A percentile compares a stretch with the other conserved stretches of the same genome.
phyloP scores from a whole-genome alignment of 1,140 invertebrate species.

The Pseudomyrmex flavicornis region DNA sequence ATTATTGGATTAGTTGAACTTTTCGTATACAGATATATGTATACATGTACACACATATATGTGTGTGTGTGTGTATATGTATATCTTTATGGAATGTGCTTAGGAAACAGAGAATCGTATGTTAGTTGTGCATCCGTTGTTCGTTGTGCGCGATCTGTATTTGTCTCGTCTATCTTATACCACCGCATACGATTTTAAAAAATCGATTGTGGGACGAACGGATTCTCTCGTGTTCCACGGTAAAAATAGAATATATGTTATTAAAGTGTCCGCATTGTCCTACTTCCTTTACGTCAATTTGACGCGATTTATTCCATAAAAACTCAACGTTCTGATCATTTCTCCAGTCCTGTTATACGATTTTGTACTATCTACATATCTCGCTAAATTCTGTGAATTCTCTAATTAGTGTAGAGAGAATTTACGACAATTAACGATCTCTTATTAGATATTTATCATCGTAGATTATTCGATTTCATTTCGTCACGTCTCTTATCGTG shows the following conservation, averaged over 20 bases:
- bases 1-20: conserved; percentile 72
- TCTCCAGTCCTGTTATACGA: background rate
- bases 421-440: conserved; percentile 29
- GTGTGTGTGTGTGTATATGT: conserved; percentile 44
- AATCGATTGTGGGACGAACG: background rate
- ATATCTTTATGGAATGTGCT: conserved; percentile 78
- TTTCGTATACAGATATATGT: conserved; percentile 68
- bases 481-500: background rate
- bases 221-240: background rate
- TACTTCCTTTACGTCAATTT: conserved; percentile 29
- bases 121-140: conserved; percentile 81
- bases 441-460: conserved; percentile 12
- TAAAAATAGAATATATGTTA: conserved; percentile 14
- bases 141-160: conserved; percentile 72
- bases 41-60: conserved; percentile 58
- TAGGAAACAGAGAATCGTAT: conserved; percentile 78
- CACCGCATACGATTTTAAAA: conserved; percentile 22
- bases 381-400: conserved; percentile 10
- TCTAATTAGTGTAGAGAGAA: conserved; percentile 3
- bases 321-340: background rate
- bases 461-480: conserved; percentile 32
- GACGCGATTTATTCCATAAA: background rate
- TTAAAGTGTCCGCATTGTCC: conserved; percentile 37
- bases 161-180: conserved; percentile 55
- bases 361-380: background rate